Evolutionary conservation across 2,113 vertebrate species (phyloP).

Genomic region (Nesogale talazaci): DNA sequence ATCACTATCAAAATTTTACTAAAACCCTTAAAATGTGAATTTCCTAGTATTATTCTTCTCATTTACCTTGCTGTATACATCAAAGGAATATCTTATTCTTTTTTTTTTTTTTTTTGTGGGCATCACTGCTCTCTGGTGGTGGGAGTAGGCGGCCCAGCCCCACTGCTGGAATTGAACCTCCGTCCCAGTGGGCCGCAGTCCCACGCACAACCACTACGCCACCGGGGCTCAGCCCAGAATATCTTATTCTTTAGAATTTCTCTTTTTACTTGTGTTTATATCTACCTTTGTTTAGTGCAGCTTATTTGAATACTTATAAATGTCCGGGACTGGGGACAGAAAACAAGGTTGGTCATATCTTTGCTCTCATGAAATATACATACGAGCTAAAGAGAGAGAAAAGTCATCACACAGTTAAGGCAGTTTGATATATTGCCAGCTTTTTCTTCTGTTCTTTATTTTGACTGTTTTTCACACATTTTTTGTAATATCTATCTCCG

Average conservation of each 20-base stretch:
- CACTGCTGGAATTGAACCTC: too few relatives aligned
- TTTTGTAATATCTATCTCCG: too few relatives aligned
- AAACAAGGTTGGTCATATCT: not conserved
- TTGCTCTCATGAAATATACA: constrained; percentile 9
- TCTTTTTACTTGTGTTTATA: constrained; percentile 8
- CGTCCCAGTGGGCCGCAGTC: too few relatives aligned
- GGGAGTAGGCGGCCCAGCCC: too few relatives aligned
- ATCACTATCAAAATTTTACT: constrained; percentile 22
- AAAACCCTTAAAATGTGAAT: constrained; percentile 6
- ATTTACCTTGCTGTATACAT: not conserved
- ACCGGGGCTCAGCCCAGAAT: too few relatives aligned
- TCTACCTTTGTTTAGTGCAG: not conserved
- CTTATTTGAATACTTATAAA: not conserved
- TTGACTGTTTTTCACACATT: too few relatives aligned
- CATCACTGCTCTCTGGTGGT: too few relatives aligned
- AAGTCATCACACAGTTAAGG: not conserved
- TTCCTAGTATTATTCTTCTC: not conserved
- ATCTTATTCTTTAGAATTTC: constrained; percentile 27
- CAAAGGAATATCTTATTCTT: not conserved
- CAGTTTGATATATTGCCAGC: constrained; percentile 26
- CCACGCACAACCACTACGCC: too few relatives aligned
- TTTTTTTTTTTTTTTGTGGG: too few relatives aligned
- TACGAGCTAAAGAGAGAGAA: not conserved
- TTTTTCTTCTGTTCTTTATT: too few relatives aligned
- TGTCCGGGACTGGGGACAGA: not conserved